Conservation (phyloP, 2,888 invertebrate genomes). For the Linnaemya tessellans region DNA sequence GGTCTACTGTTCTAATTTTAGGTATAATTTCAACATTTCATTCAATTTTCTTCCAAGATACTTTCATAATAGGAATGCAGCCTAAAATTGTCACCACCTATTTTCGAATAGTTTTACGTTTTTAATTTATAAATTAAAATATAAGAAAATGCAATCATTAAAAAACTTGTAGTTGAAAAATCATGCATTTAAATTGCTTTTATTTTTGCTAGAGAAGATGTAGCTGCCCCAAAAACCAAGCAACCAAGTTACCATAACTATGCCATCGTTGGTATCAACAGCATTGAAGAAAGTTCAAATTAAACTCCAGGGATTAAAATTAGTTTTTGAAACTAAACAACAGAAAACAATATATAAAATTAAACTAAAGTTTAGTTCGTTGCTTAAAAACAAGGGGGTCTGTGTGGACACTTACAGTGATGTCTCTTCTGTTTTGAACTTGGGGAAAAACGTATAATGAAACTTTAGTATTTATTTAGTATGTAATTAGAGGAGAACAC, state of each 20-base stretch:
- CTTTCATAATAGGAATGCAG: background rate
- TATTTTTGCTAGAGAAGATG: background rate
- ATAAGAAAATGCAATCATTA: background rate
- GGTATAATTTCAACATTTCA: too few species aligned
- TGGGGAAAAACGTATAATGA: conserved; percentile 18
- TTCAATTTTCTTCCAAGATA: background rate
- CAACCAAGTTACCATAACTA: background rate
- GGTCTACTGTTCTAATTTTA: too few species aligned
- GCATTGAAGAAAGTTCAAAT: conserved; percentile 47
- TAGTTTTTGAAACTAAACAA: conserved; percentile 47
- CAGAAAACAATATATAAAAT: conserved; percentile 29
- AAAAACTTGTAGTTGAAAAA: background rate
- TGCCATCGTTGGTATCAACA: conserved; percentile 10
- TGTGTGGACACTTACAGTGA: background rate
- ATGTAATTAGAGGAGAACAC: conserved; percentile 23
- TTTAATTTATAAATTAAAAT: background rate
- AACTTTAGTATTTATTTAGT: conserved; percentile 45
- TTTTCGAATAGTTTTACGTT: background rate
- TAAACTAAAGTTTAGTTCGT: conserved; percentile 35
- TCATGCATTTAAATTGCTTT: background rate
- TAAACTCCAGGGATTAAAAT: conserved; percentile 52
- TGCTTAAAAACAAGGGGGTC: conserved; percentile 29
- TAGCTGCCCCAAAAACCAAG: background rate
- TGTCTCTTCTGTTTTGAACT: conserved; percentile 26
- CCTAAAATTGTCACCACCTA: background rate